Evolutionary conservation across 1,140 invertebrate species (phyloP), one percentile per base, ranked within the genome.

Genomic region (Drosophila teissieri): DNA sequence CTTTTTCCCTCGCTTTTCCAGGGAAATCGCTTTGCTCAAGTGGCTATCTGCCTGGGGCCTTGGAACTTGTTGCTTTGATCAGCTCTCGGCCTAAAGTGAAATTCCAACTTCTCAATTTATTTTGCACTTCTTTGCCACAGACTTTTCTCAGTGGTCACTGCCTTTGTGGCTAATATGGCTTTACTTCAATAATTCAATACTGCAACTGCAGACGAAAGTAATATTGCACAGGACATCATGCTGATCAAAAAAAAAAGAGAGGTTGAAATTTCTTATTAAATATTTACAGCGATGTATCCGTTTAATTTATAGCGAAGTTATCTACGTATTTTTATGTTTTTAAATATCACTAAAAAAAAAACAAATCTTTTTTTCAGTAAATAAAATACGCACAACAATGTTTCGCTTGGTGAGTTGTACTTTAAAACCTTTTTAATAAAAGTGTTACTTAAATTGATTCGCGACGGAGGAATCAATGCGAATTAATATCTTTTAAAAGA

Each of bases 11-110:
- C 37, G 37, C 36, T 53, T 68, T 68, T 70, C 44, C 44, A 37
- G 36, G 44, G 68, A 72, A 70, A 42, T 70, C 27, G 22, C 37
- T 48, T 19, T 72, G 51, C 42, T 31, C 65, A 70, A 72, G 68
- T 72, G 65, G 64, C 68, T 70, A 34, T 27, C 37, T 3, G 36
- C 68, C 68, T 3, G 52, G 27, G 36, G 42, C 36, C 37, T 2
- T 57, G 64, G 36, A 56, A 70, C 68, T 72, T 72, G 68, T 72
- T 72, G 68, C 68, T 72, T 72, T 72, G 68, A 72, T 72, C 68
- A 72, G 65, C 65, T 36, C n/a, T 40, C 44, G 36, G 44, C 44
- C 42, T 15, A 31, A 49, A 40, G 52, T 19, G 51, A 70, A 15
- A 40, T 40, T 57, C 36, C 44, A 19, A 34, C 67, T 7, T 56